These are phyloP conservation scores for Aproaerema taeniolella DNA, from an alignment of 2,888 invertebrate species.

Conservation along the genomic window DNA sequence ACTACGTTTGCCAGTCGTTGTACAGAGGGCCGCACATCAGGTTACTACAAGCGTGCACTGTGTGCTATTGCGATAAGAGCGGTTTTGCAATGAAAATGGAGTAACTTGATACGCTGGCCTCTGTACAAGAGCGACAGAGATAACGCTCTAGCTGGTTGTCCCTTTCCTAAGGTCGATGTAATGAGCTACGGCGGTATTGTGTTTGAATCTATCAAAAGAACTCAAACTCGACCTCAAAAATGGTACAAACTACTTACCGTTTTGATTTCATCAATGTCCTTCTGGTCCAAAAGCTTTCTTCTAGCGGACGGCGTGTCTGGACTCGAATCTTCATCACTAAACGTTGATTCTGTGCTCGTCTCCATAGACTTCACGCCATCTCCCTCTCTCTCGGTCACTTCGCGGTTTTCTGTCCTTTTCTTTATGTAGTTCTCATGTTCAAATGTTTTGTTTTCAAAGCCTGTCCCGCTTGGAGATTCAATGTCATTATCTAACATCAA, in stretches of 20 bases:
- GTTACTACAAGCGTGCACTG: no score
- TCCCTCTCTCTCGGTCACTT: slow-evolving; percentile 43
- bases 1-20: no score
- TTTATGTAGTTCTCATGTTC: slow-evolving; percentile 68
- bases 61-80: no score
- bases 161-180: no score
- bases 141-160: no score
- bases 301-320: slow-evolving; percentile 59
- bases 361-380: slow-evolving; percentile 64
- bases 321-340: slow-evolving; percentile 61
- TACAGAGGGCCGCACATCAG: no score
- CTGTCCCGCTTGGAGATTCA: slow-evolving; percentile 67
- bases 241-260: slow-evolving; percentile 63
- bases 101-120: no score
- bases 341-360: slow-evolving; percentile 63
- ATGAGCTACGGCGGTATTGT: no score
- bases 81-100: no score
- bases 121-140: no score
- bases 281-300: slow-evolving; percentile 48
- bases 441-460: slow-evolving; percentile 68
- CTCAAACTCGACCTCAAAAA: no score
- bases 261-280: slow-evolving; percentile 56
- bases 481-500: slow-evolving; percentile 58
- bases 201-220: no score
- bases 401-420: slow-evolving; percentile 59